phyloP scores from a whole-genome alignment of 2,888 invertebrate genomes.

The Melieria picta region DNA sequence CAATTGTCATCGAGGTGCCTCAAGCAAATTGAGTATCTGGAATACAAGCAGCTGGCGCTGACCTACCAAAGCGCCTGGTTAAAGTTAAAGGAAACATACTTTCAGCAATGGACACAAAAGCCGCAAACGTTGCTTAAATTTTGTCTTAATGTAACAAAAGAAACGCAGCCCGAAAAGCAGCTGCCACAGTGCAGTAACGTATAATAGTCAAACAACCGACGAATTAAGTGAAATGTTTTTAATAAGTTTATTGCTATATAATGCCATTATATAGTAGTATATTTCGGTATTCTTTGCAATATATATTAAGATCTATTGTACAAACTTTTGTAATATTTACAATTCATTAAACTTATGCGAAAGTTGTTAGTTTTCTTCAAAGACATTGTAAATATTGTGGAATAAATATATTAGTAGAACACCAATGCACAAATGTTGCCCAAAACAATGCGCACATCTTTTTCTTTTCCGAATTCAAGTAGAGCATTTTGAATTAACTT shows the following conservation, averaged over 20 bases:
- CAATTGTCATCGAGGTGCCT: constrained; percentile 33
- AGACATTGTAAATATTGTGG: too few species aligned
- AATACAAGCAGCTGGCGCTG: constrained; percentile 50
- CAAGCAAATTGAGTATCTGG: constrained; percentile 45
- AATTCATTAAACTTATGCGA: too few species aligned
- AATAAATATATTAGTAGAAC: too few species aligned
- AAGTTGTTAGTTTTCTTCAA: too few species aligned
- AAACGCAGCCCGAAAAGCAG: neutral
- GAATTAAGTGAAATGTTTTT: constrained; percentile 11
- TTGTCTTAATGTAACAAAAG: constrained; percentile 13
- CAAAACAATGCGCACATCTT: too few species aligned
- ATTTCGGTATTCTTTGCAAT: too few species aligned
- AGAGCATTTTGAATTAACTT: too few species aligned
- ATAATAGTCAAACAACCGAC: neutral
- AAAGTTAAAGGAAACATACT: constrained; percentile 67
- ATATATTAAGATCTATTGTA: too few species aligned
- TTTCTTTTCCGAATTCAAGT: too few species aligned
- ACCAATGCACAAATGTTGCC: too few species aligned
- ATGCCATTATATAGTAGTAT: constrained; percentile 1
- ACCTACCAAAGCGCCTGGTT: constrained; percentile 66
- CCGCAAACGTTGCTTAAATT: constrained; percentile 56
- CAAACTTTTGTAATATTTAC: too few species aligned
- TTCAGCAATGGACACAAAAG: constrained; percentile 70
- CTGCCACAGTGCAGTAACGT: neutral
- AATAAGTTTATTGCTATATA: constrained; percentile 30